Evolutionary conservation across 1,140 invertebrate genomes (phyloP), one percentile per base, ranked within the genome.

Genomic region (Druon quercuslanigerum): DNA sequence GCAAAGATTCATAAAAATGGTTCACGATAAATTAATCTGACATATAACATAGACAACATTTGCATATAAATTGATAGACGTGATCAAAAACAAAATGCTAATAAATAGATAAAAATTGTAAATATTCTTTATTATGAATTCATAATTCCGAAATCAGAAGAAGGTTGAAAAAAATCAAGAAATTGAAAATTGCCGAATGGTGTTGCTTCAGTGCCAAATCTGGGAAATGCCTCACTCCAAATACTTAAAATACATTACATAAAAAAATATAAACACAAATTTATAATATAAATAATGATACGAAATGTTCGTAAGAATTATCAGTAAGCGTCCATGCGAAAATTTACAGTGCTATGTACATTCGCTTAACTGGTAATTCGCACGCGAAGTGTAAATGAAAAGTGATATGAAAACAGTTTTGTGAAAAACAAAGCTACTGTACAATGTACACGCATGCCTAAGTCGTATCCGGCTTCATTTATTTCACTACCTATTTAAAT

Each of bases 141-240:
- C 9, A 46, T 46, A 11, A 46, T 46, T 46, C 40, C 40, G 2
- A 46, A 46, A 19, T 70, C 7, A 70, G 20, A 12, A 46, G 3
- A 70, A 70, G 11, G 19, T 54, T 54, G n/a, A 17, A 54, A 54
- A 19, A n/a, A 54, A 19, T 19, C 1, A 54, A 66, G 16, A 14
- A 66, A 46, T 25, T 2, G 16, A 33, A 46, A 66, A 66, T 46
- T 66, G 25, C 25, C 60, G 33, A 66, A 66, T 20, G n/a, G 60
- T 40, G 60, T 46, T 66, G 40, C 50, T 71, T 76, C n/a, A 80
- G 79, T 80, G 79, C 79, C 79, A 80, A 80, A 80, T 80, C 79
- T 77, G 72, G 71, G 76, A 79, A 78, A 80, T 77, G 72, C 79
- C 79, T 80, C 74, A 46, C 71, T 73, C 60, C 60, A 66, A 66